Percentiles rank a stretch among this genome's conserved stretches.
Evolutionary conservation across 1,140 invertebrate genomes (phyloP).

Genomic region (Apis dorsata): DNA sequence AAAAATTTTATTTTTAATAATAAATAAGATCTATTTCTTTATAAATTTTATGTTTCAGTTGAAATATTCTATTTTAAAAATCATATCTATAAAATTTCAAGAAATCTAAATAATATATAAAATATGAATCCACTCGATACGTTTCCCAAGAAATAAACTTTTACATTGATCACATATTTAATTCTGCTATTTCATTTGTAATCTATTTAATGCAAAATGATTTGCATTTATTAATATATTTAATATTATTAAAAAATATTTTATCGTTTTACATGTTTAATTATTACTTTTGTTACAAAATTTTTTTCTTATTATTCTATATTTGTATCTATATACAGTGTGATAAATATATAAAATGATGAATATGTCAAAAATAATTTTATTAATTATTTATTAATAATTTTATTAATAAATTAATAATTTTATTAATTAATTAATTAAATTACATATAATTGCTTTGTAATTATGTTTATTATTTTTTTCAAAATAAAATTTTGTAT

Average conservation of each 20-base stretch:
- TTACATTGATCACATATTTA: not conserved
- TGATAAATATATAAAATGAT: too few relatives aligned
- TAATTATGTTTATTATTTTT: too few relatives aligned
- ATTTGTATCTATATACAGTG: not conserved
- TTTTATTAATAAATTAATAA: too few relatives aligned
- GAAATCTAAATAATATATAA: not conserved
- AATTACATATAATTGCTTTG: too few relatives aligned
- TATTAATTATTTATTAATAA: too few relatives aligned
- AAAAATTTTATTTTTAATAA: not conserved
- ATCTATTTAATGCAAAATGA: not conserved
- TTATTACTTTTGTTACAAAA: not conserved
- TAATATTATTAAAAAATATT: not conserved
- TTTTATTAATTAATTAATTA: too few relatives aligned
- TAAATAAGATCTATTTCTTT: not conserved
- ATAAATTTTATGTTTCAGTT: not conserved
- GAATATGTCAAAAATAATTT: too few relatives aligned
- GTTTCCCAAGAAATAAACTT: constrained; percentile 4
- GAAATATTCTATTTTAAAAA: not conserved
- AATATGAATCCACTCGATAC: constrained; percentile 19
- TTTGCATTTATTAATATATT: not conserved
- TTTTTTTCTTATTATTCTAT: not conserved
- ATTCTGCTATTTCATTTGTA: not conserved
- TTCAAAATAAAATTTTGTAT: too few relatives aligned
- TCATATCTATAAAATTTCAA: not conserved
- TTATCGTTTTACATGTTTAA: not conserved